Percentiles rank a stretch among this genome's conserved stretches.
phyloP scores from a whole-genome alignment of 2,113 vertebrate genomes.

The Lophotis ruficrista region DNA sequence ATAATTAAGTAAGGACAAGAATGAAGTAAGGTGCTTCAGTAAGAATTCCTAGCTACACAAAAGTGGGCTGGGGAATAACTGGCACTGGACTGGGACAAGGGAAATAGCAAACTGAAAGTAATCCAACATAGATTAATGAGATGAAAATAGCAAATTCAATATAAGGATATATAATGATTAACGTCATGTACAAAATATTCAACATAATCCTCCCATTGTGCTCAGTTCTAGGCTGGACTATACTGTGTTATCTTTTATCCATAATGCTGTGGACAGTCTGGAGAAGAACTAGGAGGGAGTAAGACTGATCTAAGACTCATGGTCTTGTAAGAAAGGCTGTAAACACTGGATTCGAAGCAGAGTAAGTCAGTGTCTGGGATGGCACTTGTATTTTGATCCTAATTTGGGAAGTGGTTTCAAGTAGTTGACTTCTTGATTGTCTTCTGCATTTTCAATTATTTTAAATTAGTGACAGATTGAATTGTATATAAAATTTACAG shows the following conservation, averaged over 20 bases:
- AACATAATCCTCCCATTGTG: neutral
- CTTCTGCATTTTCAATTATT: neutral
- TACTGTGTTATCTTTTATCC: neutral
- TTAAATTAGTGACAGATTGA: neutral
- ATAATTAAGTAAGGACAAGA: neutral
- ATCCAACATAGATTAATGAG: neutral
- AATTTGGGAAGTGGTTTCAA: neutral
- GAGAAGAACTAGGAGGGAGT: neutral
- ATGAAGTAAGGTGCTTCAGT: neutral
- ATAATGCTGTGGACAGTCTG: neutral
- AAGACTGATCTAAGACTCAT: neutral
- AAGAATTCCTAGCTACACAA: neutral
- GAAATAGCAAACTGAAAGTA: neutral
- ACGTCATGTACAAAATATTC: neutral
- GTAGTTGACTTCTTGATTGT: neutral
- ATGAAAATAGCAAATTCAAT: neutral
- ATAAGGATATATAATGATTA: neutral
- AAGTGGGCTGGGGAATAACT: neutral
- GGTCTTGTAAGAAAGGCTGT: neutral
- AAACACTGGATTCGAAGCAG: neutral
- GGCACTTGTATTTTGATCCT: neutral
- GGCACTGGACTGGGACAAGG: neutral
- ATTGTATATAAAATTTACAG: neutral
- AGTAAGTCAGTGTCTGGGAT: neutral
- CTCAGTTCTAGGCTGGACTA: neutral